Evolutionary conservation across 53 echinoderm and acorn worm species (phyloP).

Genomic region (Hippasteria phrygiana): DNA sequence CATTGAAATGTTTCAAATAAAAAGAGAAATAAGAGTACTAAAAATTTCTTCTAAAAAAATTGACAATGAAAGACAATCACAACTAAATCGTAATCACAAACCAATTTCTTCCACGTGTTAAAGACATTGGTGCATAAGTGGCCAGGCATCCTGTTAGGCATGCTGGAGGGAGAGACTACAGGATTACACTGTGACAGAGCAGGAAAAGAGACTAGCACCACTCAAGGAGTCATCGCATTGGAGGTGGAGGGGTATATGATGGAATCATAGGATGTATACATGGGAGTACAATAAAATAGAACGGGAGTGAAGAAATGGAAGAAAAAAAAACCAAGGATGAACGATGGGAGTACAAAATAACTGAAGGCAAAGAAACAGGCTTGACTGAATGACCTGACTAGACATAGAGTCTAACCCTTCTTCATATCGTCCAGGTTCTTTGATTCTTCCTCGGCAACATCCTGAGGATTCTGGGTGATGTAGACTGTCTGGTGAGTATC

Average conservation of each 20-base stretch:
- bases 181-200: conserved; percentile 20
- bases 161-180: conserved; percentile 32
- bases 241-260: background rate
- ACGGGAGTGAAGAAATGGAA: conserved; percentile 11
- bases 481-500: conserved; percentile 85
- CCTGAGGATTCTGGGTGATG: conserved; percentile 71
- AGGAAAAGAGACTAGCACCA: conserved; percentile 33
- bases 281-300: background rate
- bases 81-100: background rate
- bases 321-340: conserved; percentile 1
- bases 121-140: conserved; percentile 17
- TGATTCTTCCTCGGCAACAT: background rate
- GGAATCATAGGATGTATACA: background rate
- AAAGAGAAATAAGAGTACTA: background rate
- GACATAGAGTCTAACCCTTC: conserved; percentile 50
- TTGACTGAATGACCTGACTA: conserved; percentile 22
- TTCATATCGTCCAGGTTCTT: background rate
- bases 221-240: background rate
- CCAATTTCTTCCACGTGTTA: background rate
- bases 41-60: background rate
- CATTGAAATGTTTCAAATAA: too few species aligned
- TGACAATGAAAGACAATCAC: background rate
- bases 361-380: background rate
- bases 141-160: conserved; percentile 26
- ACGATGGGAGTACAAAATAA: background rate